These are phyloP conservation scores for Popillia japonica DNA, from an alignment of 1,140 invertebrate genomes.

Conservation along the genomic window DNA sequence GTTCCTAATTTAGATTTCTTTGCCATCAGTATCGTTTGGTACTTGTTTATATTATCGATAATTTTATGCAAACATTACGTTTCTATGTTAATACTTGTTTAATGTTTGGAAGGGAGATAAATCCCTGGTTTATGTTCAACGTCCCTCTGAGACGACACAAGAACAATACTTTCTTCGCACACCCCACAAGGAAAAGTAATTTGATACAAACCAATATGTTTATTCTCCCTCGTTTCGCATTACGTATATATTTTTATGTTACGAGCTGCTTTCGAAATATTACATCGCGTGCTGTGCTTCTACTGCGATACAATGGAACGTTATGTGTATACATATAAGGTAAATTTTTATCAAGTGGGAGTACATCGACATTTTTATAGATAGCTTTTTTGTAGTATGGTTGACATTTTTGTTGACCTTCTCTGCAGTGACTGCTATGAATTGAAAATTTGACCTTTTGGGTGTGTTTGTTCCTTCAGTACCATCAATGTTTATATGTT, in stretches of 20 bases:
- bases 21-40: background rate
- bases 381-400: background rate
- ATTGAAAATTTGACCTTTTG: conserved; percentile 17
- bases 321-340: background rate
- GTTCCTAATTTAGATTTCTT: background rate
- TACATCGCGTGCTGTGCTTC: background rate
- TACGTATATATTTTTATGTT: background rate
- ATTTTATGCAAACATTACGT: conserved; percentile 26
- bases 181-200: background rate
- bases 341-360: background rate
- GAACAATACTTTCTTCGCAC: conserved; percentile 15
- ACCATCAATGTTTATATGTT: background rate
- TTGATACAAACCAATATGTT: conserved; percentile 27
- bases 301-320: background rate
- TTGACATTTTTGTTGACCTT: conserved; percentile 32
- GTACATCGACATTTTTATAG: conserved; percentile 13
- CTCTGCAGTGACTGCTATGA: background rate
- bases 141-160: conserved; percentile 3
- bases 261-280: background rate
- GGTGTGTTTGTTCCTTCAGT: background rate
- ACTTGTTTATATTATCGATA: conserved; percentile 24
- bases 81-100: conserved; percentile 25
- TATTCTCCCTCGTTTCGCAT: background rate
- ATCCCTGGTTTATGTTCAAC: conserved; percentile 13
- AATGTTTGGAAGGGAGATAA: conserved; percentile 16